These are phyloP conservation scores for Calcarius ornatus DNA, from an alignment of 2,113 vertebrate genomes.

Conservation along the genomic window DNA sequence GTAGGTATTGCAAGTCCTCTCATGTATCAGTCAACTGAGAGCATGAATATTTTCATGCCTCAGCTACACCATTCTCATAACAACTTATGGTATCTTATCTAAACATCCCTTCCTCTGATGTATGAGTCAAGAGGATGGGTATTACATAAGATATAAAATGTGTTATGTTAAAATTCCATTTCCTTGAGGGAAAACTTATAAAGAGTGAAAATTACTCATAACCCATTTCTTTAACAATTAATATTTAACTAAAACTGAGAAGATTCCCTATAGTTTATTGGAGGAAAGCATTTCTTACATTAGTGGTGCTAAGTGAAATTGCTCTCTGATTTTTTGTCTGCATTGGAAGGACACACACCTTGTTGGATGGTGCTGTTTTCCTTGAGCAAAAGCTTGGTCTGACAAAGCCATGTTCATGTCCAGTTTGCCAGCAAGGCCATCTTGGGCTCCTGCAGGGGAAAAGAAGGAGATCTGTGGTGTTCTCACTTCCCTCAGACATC, in stretches of 20 bases:
- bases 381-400: not conserved
- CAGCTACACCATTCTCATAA: not conserved
- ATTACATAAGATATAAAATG: not conserved
- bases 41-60: not conserved
- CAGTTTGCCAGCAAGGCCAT: not conserved
- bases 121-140: not conserved
- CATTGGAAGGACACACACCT: accelerated
- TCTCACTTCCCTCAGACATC: not conserved
- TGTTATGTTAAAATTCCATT: not conserved
- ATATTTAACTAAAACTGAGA: not conserved
- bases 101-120: not conserved
- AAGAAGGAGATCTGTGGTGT: not conserved
- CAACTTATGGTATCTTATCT: not conserved
- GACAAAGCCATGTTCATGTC: not conserved
- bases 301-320: not conserved
- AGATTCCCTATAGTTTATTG: not conserved
- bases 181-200: not conserved
- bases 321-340: not conserved
- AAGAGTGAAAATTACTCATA: not conserved
- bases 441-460: not conserved
- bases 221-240: not conserved
- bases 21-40: not conserved
- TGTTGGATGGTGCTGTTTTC: not conserved
- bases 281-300: not conserved
- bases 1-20: not conserved